Base-by-base conservation (phyloP, 1,140 invertebrate species). In the Drosophila nikananu region DNA sequence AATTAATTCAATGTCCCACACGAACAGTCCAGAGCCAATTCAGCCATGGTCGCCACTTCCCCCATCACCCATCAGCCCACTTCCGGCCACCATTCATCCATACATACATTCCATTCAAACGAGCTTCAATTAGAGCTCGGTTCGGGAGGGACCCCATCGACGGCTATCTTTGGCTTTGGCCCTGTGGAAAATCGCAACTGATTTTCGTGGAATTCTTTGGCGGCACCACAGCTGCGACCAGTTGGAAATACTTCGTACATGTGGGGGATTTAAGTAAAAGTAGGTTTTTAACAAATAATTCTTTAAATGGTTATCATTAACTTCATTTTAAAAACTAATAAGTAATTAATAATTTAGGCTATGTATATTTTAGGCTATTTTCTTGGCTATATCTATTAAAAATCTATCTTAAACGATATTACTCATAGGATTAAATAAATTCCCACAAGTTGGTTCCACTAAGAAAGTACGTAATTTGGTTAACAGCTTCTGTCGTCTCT, bases 1-100 rank as follows among this genome's bases (percentile, higher is more conserved):
- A 77, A 87, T 83, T 87, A 77, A 77, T 80, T 87, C 71, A 87
- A 77, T 71, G 64, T 71, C 59, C 49, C 64, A 46, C 42, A 57
- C 55, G 46, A 51, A 46, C 58, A 55, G 54, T 57, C 35, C 54
- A 23, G 21, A 23, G 72, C 59, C 66, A 72, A 72, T 72, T 52
- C 51, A 59, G 23, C 49, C 68, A 58, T 12, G 37, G 32, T 12
- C 2, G 32, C 54, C 54, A 25, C 49, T 25, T 23, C 25, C 62
- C 62, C 51, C 19, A 37, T 30, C 51, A 6, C 37, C 49, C 21
- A n/a, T 13, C 68, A 49, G 35, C 19, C 75, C 41, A 65, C 32
- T 46, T 49, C 62, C 41, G 55, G 17, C 37, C 58, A 32, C 49
- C n/a, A 55, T 37, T 21, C 32, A 37, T 19, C 23, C 25, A 51